Conservation (phyloP, 2,797 vertebrate genomes). For the Mus spretus region DNA sequence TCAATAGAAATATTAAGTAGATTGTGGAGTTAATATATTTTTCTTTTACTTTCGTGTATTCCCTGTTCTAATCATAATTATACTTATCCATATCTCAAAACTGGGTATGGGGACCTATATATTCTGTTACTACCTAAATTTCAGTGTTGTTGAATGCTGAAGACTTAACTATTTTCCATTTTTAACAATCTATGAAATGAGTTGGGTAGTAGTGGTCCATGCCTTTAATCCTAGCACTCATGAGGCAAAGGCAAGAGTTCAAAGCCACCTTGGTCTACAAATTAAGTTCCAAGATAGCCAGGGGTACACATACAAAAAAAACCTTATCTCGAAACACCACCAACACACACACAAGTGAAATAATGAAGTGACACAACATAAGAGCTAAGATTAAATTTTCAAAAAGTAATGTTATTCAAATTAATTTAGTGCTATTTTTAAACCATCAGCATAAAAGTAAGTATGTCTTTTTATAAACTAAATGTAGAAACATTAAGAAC, state of each 20-base stretch:
- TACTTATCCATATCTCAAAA: background rate
- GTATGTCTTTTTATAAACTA: background rate
- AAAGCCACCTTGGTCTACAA: background rate
- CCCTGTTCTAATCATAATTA: background rate
- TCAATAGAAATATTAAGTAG: background rate
- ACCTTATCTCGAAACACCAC: background rate
- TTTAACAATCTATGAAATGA: background rate
- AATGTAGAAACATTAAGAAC: conserved; percentile 53
- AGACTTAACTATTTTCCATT: background rate
- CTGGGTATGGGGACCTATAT: background rate
- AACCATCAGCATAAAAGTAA: conserved; percentile 27
- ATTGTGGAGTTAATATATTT: background rate
- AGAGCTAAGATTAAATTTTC: conserved; percentile 1
- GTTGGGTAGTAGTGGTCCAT: background rate
- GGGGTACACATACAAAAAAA: background rate
- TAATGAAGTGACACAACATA: background rate
- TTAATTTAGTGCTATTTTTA: background rate
- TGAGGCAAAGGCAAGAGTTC: background rate
- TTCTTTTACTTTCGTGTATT: conserved; percentile 51
- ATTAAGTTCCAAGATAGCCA: background rate
- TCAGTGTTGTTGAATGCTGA: background rate
- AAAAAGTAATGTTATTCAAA: conserved; percentile 30
- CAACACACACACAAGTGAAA: too few relatives aligned
- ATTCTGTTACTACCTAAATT: background rate
- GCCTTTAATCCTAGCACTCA: background rate